These are phyloP conservation scores for Siniperca scherzeri DNA, from an alignment of 2,797 vertebrate species.

Conservation along the genomic window DNA sequence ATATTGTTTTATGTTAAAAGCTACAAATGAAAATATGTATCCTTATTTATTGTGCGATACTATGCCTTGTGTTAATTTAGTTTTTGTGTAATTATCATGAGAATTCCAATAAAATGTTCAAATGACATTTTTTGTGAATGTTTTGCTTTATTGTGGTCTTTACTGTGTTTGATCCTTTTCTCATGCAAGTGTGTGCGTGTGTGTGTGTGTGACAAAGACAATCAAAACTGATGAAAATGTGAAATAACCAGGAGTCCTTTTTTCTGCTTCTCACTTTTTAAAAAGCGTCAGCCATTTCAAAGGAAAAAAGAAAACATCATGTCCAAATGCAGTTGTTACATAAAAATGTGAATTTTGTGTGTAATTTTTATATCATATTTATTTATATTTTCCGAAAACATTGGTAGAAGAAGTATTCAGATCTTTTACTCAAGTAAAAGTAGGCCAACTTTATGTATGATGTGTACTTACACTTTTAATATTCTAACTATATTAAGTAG, in stretches of 20 bases:
- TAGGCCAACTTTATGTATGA: neutral
- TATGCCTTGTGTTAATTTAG: conserved; percentile 51
- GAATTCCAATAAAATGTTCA: conserved; percentile 67
- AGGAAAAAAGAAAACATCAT: neutral
- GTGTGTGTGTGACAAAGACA: neutral
- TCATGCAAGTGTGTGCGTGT: neutral
- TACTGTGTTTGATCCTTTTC: neutral
- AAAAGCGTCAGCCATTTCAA: neutral
- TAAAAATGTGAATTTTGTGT: neutral
- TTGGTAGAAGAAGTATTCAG: neutral
- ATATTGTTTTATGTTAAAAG: conserved; percentile 61
- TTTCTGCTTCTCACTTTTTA: neutral
- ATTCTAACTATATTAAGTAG: neutral
- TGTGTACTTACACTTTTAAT: neutral
- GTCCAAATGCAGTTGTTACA: no score
- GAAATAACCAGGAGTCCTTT: neutral
- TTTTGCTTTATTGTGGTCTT: neutral
- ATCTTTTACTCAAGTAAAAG: no score
- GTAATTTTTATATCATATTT: no score
- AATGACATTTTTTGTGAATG: neutral
- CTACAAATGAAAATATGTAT: conserved; percentile 59
- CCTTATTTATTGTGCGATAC: conserved; percentile 83
- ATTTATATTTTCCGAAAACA: no score
- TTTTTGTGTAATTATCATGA: conserved; percentile 50
- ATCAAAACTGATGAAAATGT: neutral